Percentiles rank a stretch among this genome's conserved stretches.
phyloP scores from a whole-genome alignment of 2,888 invertebrate genomes.

The Lydus trimaculatus region DNA sequence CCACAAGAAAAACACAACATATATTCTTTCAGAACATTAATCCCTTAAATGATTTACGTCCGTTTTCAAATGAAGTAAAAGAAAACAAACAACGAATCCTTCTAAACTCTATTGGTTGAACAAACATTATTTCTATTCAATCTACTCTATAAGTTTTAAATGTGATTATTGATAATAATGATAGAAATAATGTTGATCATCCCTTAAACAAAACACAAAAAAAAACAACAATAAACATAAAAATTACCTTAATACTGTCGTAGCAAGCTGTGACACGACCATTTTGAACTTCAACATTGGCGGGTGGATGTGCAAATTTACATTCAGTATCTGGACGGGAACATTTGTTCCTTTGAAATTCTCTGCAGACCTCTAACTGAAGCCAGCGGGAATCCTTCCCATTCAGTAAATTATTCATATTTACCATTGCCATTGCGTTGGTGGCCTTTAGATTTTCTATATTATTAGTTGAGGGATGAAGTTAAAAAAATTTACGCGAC shows the following conservation, averaged over 20 bases:
- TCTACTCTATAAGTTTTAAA: neutral
- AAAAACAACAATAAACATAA: neutral
- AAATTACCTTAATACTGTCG: slow-evolving; percentile 99
- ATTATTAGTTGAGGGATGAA: slow-evolving; percentile 4
- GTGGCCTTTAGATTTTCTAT: slow-evolving; percentile 14
- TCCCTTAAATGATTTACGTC: slow-evolving; percentile 4
- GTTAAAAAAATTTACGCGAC: neutral
- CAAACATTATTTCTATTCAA: neutral
- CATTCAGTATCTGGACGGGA: slow-evolving; percentile 99
- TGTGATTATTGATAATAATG: neutral
- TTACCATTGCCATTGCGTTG: slow-evolving; percentile 82
- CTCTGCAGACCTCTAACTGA: slow-evolving; percentile 98
- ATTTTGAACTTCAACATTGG: slow-evolving; percentile 99
- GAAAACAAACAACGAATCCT: neutral
- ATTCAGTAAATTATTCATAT: slow-evolving; percentile 96
- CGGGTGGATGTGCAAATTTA: slow-evolving; percentile 99
- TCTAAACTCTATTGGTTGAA: neutral
- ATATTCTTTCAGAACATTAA: slow-evolving; percentile 1
- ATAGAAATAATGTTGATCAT: neutral
- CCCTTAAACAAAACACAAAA: neutral
- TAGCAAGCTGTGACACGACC: slow-evolving; percentile 99
- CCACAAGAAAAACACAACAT: slow-evolving; percentile 2
- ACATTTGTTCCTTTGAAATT: slow-evolving; percentile 99
- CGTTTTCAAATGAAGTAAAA: neutral
- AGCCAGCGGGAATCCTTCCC: slow-evolving; percentile 99